Percentiles rank a stretch among this genome's conserved stretches.
Conservation (phyloP, 1,140 invertebrate genomes). For the Sitobion miscanthi region DNA sequence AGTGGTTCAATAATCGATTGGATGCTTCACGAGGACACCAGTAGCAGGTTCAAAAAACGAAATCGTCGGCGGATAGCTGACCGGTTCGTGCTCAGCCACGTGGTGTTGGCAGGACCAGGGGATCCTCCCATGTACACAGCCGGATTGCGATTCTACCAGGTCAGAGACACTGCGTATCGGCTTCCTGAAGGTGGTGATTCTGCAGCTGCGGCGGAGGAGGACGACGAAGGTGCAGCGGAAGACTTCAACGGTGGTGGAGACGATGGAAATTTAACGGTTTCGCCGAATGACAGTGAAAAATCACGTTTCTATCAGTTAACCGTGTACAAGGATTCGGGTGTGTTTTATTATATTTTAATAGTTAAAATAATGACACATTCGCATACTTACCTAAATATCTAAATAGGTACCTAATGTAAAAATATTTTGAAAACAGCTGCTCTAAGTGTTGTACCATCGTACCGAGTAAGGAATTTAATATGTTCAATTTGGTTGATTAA, state of each 20-base stretch:
- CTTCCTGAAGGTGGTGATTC: slow-evolving; percentile 61
- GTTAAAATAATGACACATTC: neutral
- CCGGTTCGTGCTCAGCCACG: slow-evolving; percentile 78
- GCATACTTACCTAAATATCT: no score
- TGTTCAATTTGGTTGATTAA: neutral
- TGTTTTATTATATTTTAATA: slow-evolving; percentile 59
- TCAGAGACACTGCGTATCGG: slow-evolving; percentile 74
- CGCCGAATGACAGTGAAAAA: neutral
- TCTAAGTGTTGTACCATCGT: neutral
- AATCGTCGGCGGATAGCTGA: slow-evolving; percentile 71
- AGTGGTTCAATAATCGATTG: neutral
- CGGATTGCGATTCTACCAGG: slow-evolving; percentile 84
- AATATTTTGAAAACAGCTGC: neutral
- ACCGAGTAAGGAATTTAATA: neutral
- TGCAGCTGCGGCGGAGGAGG: neutral
- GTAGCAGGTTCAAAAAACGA: slow-evolving; percentile 59
- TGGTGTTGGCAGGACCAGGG: slow-evolving; percentile 65
- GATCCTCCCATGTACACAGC: slow-evolving; percentile 80
- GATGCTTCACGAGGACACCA: neutral
- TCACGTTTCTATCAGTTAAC: slow-evolving; percentile 64
- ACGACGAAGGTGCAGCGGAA: slow-evolving; percentile 61
- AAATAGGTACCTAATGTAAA: no score
- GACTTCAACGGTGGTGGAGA: neutral
- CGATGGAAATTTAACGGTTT: neutral
- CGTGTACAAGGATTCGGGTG: slow-evolving; percentile 79